Base-by-base conservation (phyloP, 2,888 invertebrate species). In the Macaria liturata region DNA sequence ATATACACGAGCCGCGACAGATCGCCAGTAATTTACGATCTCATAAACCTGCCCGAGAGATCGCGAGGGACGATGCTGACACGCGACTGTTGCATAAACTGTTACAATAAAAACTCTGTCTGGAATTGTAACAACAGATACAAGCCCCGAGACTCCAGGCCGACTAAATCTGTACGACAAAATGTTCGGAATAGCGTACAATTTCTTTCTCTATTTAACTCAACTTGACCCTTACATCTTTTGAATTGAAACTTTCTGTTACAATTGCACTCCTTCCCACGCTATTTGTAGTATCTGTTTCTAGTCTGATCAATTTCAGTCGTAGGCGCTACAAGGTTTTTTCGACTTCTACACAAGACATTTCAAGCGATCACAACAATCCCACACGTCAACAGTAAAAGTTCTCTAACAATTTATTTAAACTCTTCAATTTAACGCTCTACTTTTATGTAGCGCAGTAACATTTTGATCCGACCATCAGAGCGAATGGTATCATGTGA, bases 1-100 rank as follows among this genome's bases (percentile, higher is more conserved):
- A 69, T 73, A 74, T 83, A 79, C 73, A 75, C 81, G 71, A 72
- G 70, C 65, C 75, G 77, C 76, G 79, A 84, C 86, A 84, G 83
- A 81, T 83, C 83, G 80, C 65, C 75, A 72, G 78, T 84, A 60
- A 86, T 88, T 89, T 87, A 88, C 84, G 80, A 75, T 75, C 78
- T 81, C 85, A 84, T 86, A 86, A 87, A 86, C 72, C 70, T 70
- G 78, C 73, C 72, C 65, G 70, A 75, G 76, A 77, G 78, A 81
- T 81, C 80, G 75, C 77, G 63, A 72, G 75, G 71, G 71, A 71
- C 65, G 67, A 70, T 70, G 71, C 68, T 56, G 70, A 76, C 75
- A 78, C 68, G 70, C 71, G 68, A 72, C 63, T 47, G 51, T 54
- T 47, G 59, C 42, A 55, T 60, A 52, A 59, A 60, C 59, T 52